phyloP scores from a whole-genome alignment of 2,888 invertebrate species.

The Drosophila borealis region DNA sequence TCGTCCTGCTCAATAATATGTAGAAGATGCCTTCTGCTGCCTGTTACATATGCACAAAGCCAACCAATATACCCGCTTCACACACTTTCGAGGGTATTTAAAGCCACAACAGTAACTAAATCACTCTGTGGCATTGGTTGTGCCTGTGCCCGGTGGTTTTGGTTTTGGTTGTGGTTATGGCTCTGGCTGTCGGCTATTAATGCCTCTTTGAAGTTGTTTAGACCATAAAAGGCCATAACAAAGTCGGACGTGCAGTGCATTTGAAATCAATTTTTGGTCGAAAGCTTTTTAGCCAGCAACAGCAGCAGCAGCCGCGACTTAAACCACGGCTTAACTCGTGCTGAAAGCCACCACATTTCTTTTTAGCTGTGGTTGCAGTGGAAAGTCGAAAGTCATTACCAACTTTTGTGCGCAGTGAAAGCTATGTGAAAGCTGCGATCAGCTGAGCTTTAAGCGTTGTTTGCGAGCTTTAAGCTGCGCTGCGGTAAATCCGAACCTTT shows the following conservation, averaged over 20 bases:
- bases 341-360: constrained; percentile 18
- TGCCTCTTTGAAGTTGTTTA: constrained; percentile 52
- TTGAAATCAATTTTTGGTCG: constrained; percentile 25
- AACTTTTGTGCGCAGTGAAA: constrained; percentile 6
- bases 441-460: not conserved
- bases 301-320: constrained; percentile 11
- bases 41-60: no score
- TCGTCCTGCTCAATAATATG: no score
- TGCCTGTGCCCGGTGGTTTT: no score
- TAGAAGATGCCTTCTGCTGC: no score
- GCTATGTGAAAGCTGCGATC: constrained; percentile 31
- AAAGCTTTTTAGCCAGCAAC: constrained; percentile 31
- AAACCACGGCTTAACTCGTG: constrained; percentile 23
- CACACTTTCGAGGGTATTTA: no score
- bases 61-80: no score
- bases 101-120: constrained; percentile 41
- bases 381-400: not conserved
- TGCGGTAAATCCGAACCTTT: not conserved
- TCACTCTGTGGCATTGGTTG: constrained; percentile 12
- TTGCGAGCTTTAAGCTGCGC: constrained; percentile 18
- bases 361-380: constrained; percentile 7
- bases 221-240: constrained; percentile 52
- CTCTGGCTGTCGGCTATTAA: constrained; percentile 25
- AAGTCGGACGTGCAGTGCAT: constrained; percentile 54
- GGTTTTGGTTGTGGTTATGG: not conserved